Evolutionary conservation across 2,797 vertebrate species (phyloP), one percentile per base, ranked within the genome.

Genomic region (Alauda arvensis): DNA sequence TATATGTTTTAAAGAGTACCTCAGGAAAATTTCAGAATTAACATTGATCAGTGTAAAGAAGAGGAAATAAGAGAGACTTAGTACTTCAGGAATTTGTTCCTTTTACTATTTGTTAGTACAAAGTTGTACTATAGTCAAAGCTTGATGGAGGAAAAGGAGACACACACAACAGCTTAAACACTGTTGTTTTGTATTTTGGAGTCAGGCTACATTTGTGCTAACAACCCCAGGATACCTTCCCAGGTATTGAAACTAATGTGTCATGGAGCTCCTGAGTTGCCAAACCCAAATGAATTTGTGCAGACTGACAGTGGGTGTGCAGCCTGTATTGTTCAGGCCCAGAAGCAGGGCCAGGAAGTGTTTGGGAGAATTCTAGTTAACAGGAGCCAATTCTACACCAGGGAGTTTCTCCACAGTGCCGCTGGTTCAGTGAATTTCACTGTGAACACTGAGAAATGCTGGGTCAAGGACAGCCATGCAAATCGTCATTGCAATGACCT

Each of bases 131-230:
- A 14, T 24, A 51, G 3, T 65, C 14, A 46, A 56, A 31, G 25
- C 43, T 52, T 59, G 45, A 18, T 31, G 23, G n/a, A 76, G 53
- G 24, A 62, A 76, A 21, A 37, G 28, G 11, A 68, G 31, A 17
- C 18, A 20, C 16, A 0, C 2, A 1, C 6, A 45, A 14, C 25
- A 68, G 31, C 23, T 37, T 43, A 24, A 53, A 43, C 0, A 3
- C 26, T 62, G 8, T 18, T 43, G 40, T 19, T 57, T 1, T 18
- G 5, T 45, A 8, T 60, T 76, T 42, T 60, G 52, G 29, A 66
- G 16, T 53, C 49, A 12, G 52, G 45, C 29, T 88, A 17, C n/a
- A 34, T 87, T 81, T 81, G 59, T 83, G 48, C 39, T 83, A 48
- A 45, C 63, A 56, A 76, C 37, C 31, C 52, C 75, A 66, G 45